These are phyloP conservation scores for Stichodactyla mertensii DNA, from an alignment of 64 coral and sea anemone species.

Conservation along the genomic window DNA sequence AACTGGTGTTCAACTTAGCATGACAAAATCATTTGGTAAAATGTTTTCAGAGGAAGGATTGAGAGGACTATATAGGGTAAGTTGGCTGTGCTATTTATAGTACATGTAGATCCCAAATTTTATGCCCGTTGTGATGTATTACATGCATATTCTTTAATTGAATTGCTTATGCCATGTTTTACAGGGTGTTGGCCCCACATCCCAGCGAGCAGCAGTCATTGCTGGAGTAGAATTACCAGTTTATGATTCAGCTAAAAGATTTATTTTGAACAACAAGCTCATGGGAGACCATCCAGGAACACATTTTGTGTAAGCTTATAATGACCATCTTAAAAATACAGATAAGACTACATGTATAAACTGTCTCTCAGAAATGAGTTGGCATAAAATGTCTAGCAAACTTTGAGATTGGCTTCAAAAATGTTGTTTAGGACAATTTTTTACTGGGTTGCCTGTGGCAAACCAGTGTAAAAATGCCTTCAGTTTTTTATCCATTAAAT, in stretches of 20 bases:
- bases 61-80: conserved; percentile 79
- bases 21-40: conserved; percentile 69
- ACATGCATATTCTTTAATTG: not conserved
- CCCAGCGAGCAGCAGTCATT: conserved; percentile 88
- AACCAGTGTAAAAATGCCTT: too few species aligned
- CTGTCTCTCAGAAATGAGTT: not conserved
- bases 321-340: not conserved
- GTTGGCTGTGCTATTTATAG: not conserved
- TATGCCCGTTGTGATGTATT: not conserved
- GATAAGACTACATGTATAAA: not conserved
- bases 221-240: conserved; percentile 96
- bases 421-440: too few species aligned
- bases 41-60: conserved; percentile 91
- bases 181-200: conserved; percentile 90
- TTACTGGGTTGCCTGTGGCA: too few species aligned
- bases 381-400: too few species aligned
- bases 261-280: conserved; percentile 61
- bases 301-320: conserved; percentile 74
- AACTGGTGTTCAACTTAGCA: conserved; percentile 52
- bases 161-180: not conserved
- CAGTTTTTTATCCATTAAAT: too few species aligned
- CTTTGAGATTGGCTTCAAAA: too few species aligned
- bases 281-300: conserved; percentile 84
- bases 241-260: conserved; percentile 90
- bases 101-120: not conserved